Evolutionary conservation across 2,888 invertebrate species (phyloP).

Genomic region (Rotaria macrura): DNA sequence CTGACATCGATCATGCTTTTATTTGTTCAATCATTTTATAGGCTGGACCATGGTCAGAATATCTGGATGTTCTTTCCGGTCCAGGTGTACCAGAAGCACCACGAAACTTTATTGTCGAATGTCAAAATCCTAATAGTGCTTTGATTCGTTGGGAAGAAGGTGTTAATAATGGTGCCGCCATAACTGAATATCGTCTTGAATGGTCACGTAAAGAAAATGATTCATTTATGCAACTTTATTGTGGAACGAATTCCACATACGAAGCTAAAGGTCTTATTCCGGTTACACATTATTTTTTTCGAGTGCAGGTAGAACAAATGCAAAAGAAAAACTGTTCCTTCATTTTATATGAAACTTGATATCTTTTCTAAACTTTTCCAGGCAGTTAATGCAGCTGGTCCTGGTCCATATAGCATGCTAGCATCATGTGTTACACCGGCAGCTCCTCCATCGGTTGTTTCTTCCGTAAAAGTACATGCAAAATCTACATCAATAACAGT

Average conservation of each 20-base stretch:
- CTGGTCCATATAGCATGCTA: slow-evolving; percentile 62
- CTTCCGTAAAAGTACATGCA: slow-evolving; percentile 50
- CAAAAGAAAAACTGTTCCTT: no score
- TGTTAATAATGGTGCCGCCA: slow-evolving; percentile 65
- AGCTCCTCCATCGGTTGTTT: slow-evolving; percentile 65
- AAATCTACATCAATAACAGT: slow-evolving; percentile 55
- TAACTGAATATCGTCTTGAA: slow-evolving; percentile 69
- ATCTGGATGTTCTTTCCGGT: slow-evolving; percentile 63
- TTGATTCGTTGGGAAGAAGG: slow-evolving; percentile 69
- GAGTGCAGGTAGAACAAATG: slow-evolving; percentile 59
- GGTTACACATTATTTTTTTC: slow-evolving; percentile 69
- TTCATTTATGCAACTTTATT: slow-evolving; percentile 40
- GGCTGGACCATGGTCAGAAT: slow-evolving; percentile 66
- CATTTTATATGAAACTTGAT: no score
- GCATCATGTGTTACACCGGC: slow-evolving; percentile 64
- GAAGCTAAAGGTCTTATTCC: slow-evolving; percentile 65
- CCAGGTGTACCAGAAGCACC: slow-evolving; percentile 73
- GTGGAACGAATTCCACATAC: slow-evolving; percentile 49
- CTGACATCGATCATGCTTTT: no score
- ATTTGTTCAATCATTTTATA: slow-evolving; percentile 58
- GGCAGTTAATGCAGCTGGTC: slow-evolving; percentile 57
- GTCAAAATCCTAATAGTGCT: slow-evolving; percentile 61
- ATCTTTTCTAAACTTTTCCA: not conserved
- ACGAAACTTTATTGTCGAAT: slow-evolving; percentile 54
- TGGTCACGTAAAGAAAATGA: slow-evolving; percentile 38